Conservation (phyloP, 1,140 invertebrate genomes). For the Anoplolepis gracilipes region DNA sequence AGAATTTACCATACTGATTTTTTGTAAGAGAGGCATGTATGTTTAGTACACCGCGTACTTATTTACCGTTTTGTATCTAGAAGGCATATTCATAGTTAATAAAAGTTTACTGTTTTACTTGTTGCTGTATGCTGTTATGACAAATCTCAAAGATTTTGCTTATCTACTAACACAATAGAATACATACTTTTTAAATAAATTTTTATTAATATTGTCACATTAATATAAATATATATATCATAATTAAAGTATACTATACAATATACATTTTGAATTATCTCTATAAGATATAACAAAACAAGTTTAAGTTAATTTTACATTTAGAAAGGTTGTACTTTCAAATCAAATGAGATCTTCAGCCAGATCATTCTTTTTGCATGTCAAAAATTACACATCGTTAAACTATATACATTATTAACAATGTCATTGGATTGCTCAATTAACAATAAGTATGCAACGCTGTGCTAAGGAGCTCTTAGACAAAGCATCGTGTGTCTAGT, state of each 20-base stretch:
- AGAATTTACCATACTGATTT: constrained; percentile 61
- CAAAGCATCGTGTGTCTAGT: not conserved
- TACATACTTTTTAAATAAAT: constrained; percentile 16
- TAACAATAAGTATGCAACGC: too few species aligned
- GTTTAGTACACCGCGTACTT: constrained; percentile 68
- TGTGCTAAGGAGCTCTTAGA: too few species aligned
- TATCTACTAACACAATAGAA: not conserved
- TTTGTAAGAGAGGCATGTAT: constrained; percentile 62
- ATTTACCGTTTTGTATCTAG: constrained; percentile 69
- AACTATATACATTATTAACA: not conserved
- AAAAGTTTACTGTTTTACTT: constrained; percentile 70
- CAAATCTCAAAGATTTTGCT: constrained; percentile 48
- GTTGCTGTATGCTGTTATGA: constrained; percentile 53
- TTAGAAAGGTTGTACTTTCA: constrained; percentile 20
- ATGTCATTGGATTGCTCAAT: too few species aligned
- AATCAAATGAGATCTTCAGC: not conserved
- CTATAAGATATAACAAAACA: not conserved
- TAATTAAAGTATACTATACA: constrained; percentile 9
- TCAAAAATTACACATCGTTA: not conserved
- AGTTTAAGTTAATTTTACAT: not conserved
- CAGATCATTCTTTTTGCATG: not conserved
- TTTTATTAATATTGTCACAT: constrained; percentile 29
- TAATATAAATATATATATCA: not conserved
- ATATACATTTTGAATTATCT: constrained; percentile 13
- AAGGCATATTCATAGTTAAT: constrained; percentile 58